A percentile compares a stretch with the other conserved stretches of the same genome.
phyloP scores from a whole-genome alignment of 2,113 vertebrate species.

The Cryptomyrus ogoouensis region DNA sequence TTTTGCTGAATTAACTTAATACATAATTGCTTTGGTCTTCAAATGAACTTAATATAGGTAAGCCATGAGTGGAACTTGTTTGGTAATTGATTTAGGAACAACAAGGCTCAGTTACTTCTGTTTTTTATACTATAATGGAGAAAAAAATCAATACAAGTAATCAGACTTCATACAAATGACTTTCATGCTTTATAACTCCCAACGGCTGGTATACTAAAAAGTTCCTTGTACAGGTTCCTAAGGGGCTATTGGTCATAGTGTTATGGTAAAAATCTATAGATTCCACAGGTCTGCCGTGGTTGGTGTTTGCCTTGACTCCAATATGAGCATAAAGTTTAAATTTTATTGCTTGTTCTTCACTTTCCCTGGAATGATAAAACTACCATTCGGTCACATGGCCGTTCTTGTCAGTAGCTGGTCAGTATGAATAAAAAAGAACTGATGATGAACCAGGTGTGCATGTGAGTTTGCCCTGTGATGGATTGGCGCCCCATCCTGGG shows the following conservation, averaged over 20 bases:
- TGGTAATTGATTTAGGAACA: neutral
- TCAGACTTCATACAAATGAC: neutral
- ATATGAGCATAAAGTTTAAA: neutral
- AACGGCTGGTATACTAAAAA: neutral
- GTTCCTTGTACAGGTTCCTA: neutral
- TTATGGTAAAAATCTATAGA: neutral
- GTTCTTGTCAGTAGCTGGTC: constrained; percentile 12
- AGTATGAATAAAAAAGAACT: neutral
- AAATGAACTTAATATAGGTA: neutral
- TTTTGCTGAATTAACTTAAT: neutral
- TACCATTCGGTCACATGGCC: constrained; percentile 1
- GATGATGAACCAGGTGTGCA: neutral
- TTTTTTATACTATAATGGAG: neutral
- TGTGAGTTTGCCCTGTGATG: neutral
- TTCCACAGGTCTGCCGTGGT: neutral
- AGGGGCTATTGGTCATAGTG: neutral
- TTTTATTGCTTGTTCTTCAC: neutral
- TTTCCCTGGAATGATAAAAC: neutral
- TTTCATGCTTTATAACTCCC: neutral
- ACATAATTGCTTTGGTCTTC: neutral
- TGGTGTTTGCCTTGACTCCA: neutral
- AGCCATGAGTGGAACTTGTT: neutral
- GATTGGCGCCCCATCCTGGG: neutral
- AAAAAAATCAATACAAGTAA: neutral
- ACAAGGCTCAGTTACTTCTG: neutral